A percentile compares a stretch with the other conserved stretches of the same genome.
These are phyloP conservation scores for Scolopax bukidnonensis DNA, from an alignment of 2,797 vertebrate genomes.

Conservation along the genomic window DNA sequence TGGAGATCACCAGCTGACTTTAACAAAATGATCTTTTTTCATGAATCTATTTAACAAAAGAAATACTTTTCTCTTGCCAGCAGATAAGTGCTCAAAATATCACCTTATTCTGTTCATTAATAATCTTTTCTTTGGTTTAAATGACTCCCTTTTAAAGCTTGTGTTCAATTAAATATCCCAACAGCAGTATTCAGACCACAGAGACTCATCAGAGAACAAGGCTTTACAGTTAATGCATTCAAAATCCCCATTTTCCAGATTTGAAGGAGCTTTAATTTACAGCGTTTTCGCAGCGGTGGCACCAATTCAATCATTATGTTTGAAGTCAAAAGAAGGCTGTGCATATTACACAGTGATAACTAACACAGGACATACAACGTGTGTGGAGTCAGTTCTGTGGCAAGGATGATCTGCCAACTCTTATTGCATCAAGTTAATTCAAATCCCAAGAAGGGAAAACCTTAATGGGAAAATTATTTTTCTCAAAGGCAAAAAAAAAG, in stretches of 20 bases:
- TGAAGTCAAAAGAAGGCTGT: neutral
- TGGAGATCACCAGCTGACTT: neutral
- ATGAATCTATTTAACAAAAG: neutral
- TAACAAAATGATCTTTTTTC: neutral
- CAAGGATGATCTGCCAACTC: neutral
- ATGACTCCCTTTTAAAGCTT: neutral
- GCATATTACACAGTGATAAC: neutral
- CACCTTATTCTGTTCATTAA: neutral
- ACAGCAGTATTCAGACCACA: neutral
- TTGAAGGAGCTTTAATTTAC: neutral
- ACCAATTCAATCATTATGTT: neutral
- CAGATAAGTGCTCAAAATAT: neutral
- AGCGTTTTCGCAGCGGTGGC: neutral
- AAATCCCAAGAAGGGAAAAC: neutral
- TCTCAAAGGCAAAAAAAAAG: neutral
- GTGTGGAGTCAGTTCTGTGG: neutral
- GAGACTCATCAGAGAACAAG: neutral
- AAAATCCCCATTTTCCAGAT: neutral
- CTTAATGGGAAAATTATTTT: neutral
- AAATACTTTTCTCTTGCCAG: neutral
- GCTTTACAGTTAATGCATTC: neutral
- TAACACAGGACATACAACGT: neutral
- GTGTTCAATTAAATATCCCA: neutral
- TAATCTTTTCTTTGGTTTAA: neutral
- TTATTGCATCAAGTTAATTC: neutral